phyloP scores from a whole-genome alignment of 1,140 invertebrate species.

The Macrobrachium nipponense region DNA sequence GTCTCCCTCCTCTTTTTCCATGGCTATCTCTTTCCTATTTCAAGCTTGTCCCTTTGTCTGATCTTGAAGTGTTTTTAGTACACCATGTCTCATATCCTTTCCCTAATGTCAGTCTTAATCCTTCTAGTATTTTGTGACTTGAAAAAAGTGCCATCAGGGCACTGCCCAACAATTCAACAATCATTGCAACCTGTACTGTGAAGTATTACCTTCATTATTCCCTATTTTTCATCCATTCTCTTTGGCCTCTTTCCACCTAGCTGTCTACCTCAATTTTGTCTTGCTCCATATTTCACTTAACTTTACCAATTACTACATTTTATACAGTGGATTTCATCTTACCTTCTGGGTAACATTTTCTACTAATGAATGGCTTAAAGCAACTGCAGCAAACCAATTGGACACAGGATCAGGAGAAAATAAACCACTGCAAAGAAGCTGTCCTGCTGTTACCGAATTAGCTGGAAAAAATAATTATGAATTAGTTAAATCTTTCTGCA shows the following conservation, averaged over 20 bases:
- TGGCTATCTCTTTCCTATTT: no score
- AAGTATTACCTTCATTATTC: no score
- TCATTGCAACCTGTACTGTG: no score
- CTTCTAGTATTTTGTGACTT: no score
- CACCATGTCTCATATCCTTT: no score
- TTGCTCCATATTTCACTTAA: background rate
- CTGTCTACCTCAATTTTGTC: background rate
- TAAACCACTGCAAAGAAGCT: slow-evolving; percentile 93
- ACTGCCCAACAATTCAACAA: no score
- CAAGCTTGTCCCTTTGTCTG: no score
- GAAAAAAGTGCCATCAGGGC: no score
- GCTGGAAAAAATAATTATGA: slow-evolving; percentile 31
- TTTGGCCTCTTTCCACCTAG: background rate
- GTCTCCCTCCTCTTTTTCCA: no score
- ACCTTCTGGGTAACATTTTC: slow-evolving; percentile 85
- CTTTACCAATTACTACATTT: background rate
- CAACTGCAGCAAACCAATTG: slow-evolving; percentile 97
- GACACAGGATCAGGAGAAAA: slow-evolving; percentile 92
- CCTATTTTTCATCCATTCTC: background rate
- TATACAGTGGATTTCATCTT: background rate
- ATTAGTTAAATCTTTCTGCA: background rate
- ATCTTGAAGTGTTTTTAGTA: no score
- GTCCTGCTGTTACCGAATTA: slow-evolving; percentile 76
- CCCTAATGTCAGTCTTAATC: no score
- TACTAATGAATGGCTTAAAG: slow-evolving; percentile 89